Base-by-base conservation (phyloP, 2,797 vertebrate genomes). In the Paratrypauchen microcephalus region DNA sequence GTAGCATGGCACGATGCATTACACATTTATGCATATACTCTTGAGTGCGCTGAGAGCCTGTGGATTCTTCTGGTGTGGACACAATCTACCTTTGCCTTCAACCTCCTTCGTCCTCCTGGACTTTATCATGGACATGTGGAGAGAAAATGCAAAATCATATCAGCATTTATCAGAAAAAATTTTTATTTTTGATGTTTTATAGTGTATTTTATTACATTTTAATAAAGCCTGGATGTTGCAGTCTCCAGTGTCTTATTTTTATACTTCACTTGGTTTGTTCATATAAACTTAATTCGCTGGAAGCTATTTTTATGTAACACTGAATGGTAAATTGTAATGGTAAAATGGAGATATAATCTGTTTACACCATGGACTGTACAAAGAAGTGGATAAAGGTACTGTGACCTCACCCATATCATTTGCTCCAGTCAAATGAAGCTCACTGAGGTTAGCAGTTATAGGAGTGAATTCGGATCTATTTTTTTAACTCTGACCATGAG, bases 21-120 rank as follows among this genome's bases (percentile, higher is more conserved):
- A 23, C 21, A 62, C 19, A 15, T 57, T 28, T 45, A 15, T 69
- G 48, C 62, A 56, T 71, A 41, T 3, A 13, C 16, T 65, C 18
- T 30, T 26, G 30, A 11, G 52, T 21, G 48, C 19, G 24, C 24
- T 18, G 48, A 65, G 11, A 19, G 5, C 16, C 3, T 23, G 47
- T 36, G 64, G 41, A 45, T 15, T 4, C 13, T 45, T 13, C 4
- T 15, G 41, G 12, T 30, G 26, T 47, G 23, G 58, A 11, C 24
- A 30, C 66, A 66, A 70, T 66, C 59, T 66, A 66, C 18, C 30
- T 68, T 71, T 80, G 82, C 77, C 84, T 83, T 78, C 60, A 9
- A 47, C 18, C 47, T 74, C 12, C 45, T 61, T n/a, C n/a, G n/a
- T n/a, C n/a, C 32, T 18, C 11, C 2, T 3, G 47, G 72, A 41